Evolutionary conservation across 2,113 vertebrate species (phyloP), one percentile per base, ranked within the genome.

Genomic region (Ochotona curzoniae): DNA sequence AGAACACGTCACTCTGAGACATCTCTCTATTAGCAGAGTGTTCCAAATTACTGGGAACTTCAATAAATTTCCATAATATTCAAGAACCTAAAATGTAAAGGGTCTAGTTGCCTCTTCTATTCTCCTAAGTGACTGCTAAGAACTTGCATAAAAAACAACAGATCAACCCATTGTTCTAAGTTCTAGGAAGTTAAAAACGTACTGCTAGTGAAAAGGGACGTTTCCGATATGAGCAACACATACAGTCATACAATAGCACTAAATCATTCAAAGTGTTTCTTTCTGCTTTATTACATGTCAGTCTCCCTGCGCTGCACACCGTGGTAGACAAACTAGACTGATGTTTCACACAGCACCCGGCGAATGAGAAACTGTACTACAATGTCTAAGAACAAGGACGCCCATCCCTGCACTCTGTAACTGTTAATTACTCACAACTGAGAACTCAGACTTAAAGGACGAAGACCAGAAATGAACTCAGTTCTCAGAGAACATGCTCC

Each of bases 121-220:
- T 35, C 57, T 76, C 87, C 23, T 23, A 73, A 76, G 76, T 92
- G 15, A 88, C 32, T 23, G 23, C 63, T 44, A 38, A 10, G 18
- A 90, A 93, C 23, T 38, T 5, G 14, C 57, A 75, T 17, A 93
- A 51, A 91, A 86, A 81, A 12, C 20, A 87, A 82, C 14, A 87
- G 3, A 81, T 4, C 17, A 70, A 17, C 23, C 44, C 32, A 69
- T 5, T 30, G 17, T 64, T 90, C 26, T 35, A 66, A 76, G 71
- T 44, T 66, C 87, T 71, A 79, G 76, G 87, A 94, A 87, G 35
- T 73, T 64, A 73, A 75, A 8, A 86, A 87, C 14, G 54, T 26
- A 74, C 47, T 51, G 44, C 67, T 57, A 85, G 5, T 12, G 51
- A 90, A 95, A 70, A 86, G 8, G 6, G 14, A 86, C 89, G 86